These are phyloP conservation scores for Stomatorhinus walkeri DNA, from an alignment of 2,797 vertebrate genomes.

Conservation along the genomic window DNA sequence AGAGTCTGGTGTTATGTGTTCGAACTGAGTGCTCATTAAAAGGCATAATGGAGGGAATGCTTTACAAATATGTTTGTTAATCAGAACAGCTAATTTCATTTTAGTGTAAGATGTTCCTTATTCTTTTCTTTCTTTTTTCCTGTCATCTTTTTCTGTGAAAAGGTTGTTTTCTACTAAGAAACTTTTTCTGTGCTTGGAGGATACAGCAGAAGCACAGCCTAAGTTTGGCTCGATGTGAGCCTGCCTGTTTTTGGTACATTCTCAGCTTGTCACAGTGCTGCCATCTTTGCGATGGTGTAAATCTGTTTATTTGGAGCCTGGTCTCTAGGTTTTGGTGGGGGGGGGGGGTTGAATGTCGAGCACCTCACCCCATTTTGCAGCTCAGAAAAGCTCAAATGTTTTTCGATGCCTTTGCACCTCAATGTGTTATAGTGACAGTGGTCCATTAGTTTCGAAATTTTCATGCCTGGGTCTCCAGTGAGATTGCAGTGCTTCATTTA, in stretches of 20 bases:
- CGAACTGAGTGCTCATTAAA: conserved; percentile 33
- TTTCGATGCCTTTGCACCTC: background rate
- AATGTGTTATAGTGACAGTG: background rate
- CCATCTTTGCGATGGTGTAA: background rate
- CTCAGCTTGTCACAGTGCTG: background rate
- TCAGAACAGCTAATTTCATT: conserved; percentile 27
- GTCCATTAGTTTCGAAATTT: background rate
- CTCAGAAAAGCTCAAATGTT: background rate
- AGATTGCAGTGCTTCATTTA: background rate
- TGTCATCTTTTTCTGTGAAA: background rate
- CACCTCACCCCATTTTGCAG: background rate
- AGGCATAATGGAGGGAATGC: conserved; percentile 28
- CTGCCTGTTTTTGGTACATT: background rate
- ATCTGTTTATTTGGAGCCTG: background rate
- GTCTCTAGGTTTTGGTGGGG: background rate
- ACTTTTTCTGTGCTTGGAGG: background rate
- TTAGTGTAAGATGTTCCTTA: background rate
- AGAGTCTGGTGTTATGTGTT: conserved; percentile 33
- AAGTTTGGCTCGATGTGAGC: background rate
- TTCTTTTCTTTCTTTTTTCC: background rate
- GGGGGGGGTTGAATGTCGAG: background rate
- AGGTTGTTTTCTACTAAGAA: background rate
- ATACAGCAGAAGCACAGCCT: background rate
- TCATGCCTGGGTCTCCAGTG: background rate
- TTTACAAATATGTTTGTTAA: conserved; percentile 24